A percentile compares a stretch with the other conserved stretches of the same genome.
phyloP scores from a whole-genome alignment of 2,113 vertebrate species.

The Hippocampus mohnikei region DNA sequence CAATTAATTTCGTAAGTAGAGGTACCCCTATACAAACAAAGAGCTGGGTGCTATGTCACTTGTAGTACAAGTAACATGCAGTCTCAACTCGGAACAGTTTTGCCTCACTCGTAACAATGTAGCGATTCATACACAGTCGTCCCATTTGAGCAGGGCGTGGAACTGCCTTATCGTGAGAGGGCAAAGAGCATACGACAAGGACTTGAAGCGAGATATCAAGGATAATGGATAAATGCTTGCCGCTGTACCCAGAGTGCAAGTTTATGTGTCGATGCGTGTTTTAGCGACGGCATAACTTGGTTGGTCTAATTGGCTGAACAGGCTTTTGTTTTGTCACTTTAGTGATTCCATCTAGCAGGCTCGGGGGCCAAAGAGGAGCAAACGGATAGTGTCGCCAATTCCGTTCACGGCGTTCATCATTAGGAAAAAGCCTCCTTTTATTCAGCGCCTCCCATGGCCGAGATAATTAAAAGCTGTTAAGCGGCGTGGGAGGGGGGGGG shows the following conservation, averaged over 20 bases:
- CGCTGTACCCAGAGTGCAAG: too few relatives aligned
- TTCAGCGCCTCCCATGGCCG: conserved; percentile 23
- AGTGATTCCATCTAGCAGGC: conserved; percentile 30
- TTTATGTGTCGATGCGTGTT: background rate
- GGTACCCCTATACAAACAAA: too few relatives aligned
- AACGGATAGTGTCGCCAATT: conserved; percentile 60
- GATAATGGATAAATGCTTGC: background rate
- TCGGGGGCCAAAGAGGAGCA: conserved; percentile 45
- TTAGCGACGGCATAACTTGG: background rate
- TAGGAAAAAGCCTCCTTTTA: conserved; percentile 37
- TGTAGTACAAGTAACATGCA: background rate
- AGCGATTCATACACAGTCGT: background rate
- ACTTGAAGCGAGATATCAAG: background rate
- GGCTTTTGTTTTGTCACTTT: conserved; percentile 25
- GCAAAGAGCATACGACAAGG: background rate
- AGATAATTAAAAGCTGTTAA: conserved; percentile 73
- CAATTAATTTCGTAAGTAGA: too few relatives aligned
- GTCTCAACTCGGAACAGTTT: background rate
- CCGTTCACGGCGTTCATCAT: conserved; percentile 40
- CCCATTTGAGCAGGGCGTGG: background rate
- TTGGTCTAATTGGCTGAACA: conserved; percentile 18
- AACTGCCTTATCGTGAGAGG: background rate
- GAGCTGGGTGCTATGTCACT: background rate
- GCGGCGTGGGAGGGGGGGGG: conserved; percentile 51
- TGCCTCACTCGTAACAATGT: background rate